phyloP scores from a whole-genome alignment of 2,797 vertebrate species.

The Anguilla anguilla region DNA sequence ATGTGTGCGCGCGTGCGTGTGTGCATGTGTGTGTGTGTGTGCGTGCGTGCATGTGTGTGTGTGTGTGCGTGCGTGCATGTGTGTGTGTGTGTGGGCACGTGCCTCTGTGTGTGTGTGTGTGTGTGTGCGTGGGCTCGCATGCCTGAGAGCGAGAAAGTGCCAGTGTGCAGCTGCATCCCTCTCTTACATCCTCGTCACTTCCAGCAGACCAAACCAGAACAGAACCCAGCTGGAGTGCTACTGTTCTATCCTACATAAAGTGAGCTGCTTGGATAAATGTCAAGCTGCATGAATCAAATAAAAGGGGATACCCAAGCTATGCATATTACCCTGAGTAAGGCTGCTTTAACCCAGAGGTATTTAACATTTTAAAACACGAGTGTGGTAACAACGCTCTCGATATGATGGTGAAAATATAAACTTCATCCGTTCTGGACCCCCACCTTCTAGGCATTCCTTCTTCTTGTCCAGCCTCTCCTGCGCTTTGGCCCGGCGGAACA shows the following conservation, averaged over 20 bases:
- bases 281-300: neutral
- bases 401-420: neutral
- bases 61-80: neutral
- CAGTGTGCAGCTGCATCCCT: neutral
- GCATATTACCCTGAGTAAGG: no score
- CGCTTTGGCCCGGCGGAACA: constrained; percentile 95
- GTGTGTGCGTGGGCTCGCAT: neutral
- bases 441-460: constrained; percentile 96
- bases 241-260: neutral
- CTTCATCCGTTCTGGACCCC: neutral
- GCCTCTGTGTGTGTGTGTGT: no score
- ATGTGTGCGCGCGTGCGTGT: neutral
- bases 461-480: constrained; percentile 95
- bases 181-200: no score
- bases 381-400: neutral
- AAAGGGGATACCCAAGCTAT: no score
- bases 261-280: neutral
- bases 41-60: neutral
- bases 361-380: neutral
- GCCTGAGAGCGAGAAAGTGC: neutral
- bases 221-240: neutral
- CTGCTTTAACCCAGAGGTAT: no score
- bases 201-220: no score
- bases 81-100: neutral
- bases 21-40: neutral